A percentile compares a stretch with the other conserved stretches of the same genome.
Evolutionary conservation across 2,888 invertebrate species (phyloP).

Genomic region (Drosophila robusta): DNA sequence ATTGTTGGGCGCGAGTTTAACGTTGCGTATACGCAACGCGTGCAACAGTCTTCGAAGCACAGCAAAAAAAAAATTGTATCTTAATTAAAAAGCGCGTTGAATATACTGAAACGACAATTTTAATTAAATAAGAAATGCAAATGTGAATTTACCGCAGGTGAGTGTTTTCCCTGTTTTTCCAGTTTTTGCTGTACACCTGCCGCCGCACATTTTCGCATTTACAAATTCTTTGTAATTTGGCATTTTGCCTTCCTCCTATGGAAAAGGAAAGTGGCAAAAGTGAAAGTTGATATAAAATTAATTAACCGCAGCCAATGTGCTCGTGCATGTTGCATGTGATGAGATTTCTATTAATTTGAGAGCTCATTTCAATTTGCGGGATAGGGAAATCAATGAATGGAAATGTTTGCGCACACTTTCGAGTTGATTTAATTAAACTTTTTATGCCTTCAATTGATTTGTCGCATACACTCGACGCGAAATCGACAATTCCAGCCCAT

Average conservation of each 20-base stretch:
- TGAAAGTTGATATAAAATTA: constrained; percentile 42
- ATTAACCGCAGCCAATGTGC: constrained; percentile 44
- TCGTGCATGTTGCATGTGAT: constrained; percentile 32
- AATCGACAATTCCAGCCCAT: constrained; percentile 9
- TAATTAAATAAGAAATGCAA: constrained; percentile 57
- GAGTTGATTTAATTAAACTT: constrained; percentile 62
- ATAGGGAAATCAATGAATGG: constrained; percentile 3
- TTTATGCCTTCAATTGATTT: constrained; percentile 26
- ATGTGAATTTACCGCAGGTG: constrained; percentile 36
- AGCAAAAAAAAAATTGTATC: constrained; percentile 41
- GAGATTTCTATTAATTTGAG: constrained; percentile 48
- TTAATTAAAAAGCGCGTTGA: constrained; percentile 66
- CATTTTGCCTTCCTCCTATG: constrained; percentile 7
- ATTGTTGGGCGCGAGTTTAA: constrained; percentile 20
- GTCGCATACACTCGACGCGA: constrained; percentile 8
- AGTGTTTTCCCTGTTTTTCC: not conserved
- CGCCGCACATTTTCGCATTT: constrained; percentile 19
- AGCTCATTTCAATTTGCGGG: constrained; percentile 1
- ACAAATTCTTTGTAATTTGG: constrained; percentile 30
- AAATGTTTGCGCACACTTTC: constrained; percentile 30
- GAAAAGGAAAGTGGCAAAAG: constrained; percentile 23
- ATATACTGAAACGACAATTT: constrained; percentile 47
- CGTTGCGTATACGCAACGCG: constrained; percentile 52
- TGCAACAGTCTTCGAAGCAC: constrained; percentile 7
- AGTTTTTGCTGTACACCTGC: constrained; percentile 15